Conservation (phyloP, 1,140 invertebrate genomes). For the Pteromalus puparum region DNA sequence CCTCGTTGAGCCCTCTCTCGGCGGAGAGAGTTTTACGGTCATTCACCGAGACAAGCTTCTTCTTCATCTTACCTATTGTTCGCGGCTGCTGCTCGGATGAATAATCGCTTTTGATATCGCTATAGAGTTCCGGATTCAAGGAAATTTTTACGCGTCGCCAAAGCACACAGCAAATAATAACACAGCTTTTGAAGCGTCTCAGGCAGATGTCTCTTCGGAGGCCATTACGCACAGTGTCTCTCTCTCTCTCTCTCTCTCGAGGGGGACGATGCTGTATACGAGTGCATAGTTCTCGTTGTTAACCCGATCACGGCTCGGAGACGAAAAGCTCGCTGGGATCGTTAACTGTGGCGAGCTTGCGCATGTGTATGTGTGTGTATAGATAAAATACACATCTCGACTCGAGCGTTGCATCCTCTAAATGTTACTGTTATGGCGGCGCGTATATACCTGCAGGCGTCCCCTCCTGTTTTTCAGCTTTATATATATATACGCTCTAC, state of each 20-base stretch:
- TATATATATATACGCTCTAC: not conserved
- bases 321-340: conserved; percentile 40
- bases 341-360: conserved; percentile 28
- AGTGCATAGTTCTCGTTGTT: conserved; percentile 5
- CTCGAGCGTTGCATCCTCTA: not conserved
- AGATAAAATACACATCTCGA: not conserved
- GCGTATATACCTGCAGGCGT: not conserved
- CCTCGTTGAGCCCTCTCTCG: not conserved
- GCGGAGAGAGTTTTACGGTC: conserved; percentile 22
- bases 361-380: not conserved
- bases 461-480: not conserved
- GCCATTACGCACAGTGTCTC: not conserved
- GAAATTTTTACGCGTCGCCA: too few relatives aligned
- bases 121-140: too few relatives aligned
- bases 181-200: not conserved
- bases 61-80: not conserved
- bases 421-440: conserved; percentile 42
- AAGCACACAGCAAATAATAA: too few relatives aligned
- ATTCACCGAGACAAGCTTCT: not conserved
- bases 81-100: not conserved
- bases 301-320: conserved; percentile 41
- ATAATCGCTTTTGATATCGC: not conserved
- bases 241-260: not conserved
- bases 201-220: conserved; percentile 15
- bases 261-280: not conserved